Evolutionary conservation across 23 tunicate species (phyloP).

Genomic region (Trididemnum clinides): DNA sequence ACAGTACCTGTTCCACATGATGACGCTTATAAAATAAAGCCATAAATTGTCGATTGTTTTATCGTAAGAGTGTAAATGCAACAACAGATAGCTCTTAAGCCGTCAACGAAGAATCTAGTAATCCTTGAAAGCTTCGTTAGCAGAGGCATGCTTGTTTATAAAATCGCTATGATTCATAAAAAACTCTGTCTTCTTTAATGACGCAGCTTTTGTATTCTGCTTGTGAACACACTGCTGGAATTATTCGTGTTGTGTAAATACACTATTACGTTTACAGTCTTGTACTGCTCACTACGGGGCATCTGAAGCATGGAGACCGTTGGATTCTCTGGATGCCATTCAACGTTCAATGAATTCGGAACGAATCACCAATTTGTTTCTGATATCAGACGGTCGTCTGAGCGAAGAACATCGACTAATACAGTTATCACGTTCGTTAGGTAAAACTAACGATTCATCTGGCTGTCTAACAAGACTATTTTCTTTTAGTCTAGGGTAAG

Average conservation of each 20-base stretch:
- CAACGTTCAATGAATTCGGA: background rate
- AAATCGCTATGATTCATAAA: too few relatives aligned
- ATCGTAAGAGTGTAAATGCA: too few relatives aligned
- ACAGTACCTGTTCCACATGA: too few relatives aligned
- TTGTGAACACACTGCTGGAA: too few relatives aligned
- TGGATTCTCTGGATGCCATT: conserved; percentile 6
- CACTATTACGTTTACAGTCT: conserved; percentile 21
- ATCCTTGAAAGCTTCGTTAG: too few relatives aligned
- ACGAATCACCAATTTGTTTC: conserved; percentile 43
- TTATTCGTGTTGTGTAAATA: too few relatives aligned
- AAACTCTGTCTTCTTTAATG: background rate
- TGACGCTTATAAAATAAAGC: too few relatives aligned
- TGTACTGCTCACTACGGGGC: conserved; percentile 1
- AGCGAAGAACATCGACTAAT: conserved; percentile 39
- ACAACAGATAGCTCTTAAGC: too few relatives aligned
- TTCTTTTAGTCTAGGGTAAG: conserved; percentile 72
- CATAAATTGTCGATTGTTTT: too few relatives aligned
- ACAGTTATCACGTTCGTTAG: conserved; percentile 26
- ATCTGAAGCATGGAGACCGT: conserved; percentile 53
- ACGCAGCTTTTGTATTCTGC: background rate
- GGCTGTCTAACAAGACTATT: conserved; percentile 36
- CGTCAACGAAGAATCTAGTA: too few relatives aligned
- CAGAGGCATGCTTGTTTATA: too few relatives aligned
- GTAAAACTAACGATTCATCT: background rate
- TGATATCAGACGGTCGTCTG: conserved; percentile 79